Evolutionary conservation across 2,888 invertebrate genomes (phyloP).

Genomic region (Leucoma salicis): DNA sequence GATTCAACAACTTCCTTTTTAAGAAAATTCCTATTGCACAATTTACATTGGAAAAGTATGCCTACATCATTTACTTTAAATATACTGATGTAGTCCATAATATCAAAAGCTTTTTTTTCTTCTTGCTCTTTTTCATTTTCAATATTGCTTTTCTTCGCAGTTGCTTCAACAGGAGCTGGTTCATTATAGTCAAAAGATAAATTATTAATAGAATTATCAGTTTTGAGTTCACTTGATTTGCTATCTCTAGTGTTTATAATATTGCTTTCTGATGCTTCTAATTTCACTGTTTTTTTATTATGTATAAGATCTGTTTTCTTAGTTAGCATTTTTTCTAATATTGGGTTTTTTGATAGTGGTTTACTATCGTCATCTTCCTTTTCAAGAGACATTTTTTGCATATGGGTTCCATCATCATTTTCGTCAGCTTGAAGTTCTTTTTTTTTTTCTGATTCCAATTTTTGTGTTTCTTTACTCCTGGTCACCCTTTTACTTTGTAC

Average conservation of each 20-base stretch:
- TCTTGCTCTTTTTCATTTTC: constrained; percentile 27
- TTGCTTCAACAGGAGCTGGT: not conserved
- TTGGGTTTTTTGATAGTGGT: constrained; percentile 9
- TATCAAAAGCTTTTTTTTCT: constrained; percentile 53
- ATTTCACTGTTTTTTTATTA: constrained; percentile 1
- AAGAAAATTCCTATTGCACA: constrained; percentile 72
- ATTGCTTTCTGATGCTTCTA: not conserved
- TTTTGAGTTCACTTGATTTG: constrained; percentile 4
- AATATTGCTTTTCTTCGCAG: constrained; percentile 20
- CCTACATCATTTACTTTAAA: constrained; percentile 76
- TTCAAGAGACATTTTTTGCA: constrained; percentile 34
- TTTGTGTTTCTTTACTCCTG: constrained; percentile 19
- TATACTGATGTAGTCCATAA: constrained; percentile 70
- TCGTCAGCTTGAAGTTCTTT: constrained; percentile 6
- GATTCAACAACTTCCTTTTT: constrained; percentile 64
- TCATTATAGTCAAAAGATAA: constrained; percentile 25
- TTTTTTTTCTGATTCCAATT: constrained; percentile 16
- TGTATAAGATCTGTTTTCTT: constrained; percentile 7
- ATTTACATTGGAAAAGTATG: constrained; percentile 68
- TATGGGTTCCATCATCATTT: constrained; percentile 32
- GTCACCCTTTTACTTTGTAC: constrained; percentile 24
- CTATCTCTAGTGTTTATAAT: not conserved
- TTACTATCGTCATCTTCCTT: constrained; percentile 34
- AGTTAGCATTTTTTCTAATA: constrained; percentile 3
- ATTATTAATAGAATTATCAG: constrained; percentile 11